Evolutionary conservation across 2,797 vertebrate genomes (phyloP).

Genomic region (Sus cebifrons): DNA sequence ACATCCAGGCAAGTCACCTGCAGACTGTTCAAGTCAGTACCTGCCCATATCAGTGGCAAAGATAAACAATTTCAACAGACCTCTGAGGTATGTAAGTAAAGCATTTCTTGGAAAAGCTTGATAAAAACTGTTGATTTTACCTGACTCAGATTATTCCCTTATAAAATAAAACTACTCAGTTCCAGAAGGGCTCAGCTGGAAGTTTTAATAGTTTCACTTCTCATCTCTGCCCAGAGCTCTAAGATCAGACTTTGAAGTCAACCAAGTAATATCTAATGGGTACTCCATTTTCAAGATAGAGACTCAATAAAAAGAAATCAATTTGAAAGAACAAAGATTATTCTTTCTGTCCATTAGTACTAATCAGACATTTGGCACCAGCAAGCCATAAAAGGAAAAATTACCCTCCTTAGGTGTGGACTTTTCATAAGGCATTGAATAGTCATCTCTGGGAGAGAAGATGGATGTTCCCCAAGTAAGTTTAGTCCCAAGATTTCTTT

Average conservation of each 20-base stretch:
- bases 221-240: slow-evolving; percentile 7
- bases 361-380: slow-evolving; percentile 14
- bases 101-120: slow-evolving; percentile 18
- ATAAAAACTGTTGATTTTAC: slow-evolving; percentile 7
- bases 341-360: background rate
- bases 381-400: slow-evolving; percentile 27
- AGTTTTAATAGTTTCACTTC: background rate
- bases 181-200: background rate
- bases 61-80: slow-evolving; percentile 58
- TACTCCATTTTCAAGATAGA: slow-evolving; percentile 12
- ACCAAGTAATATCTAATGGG: background rate
- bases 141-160: slow-evolving; percentile 28
- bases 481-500: slow-evolving; percentile 58
- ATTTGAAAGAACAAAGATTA: slow-evolving; percentile 35
- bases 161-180: background rate
- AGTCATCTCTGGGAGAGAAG: slow-evolving; percentile 22
- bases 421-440: slow-evolving; percentile 22
- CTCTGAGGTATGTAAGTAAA: slow-evolving; percentile 1
- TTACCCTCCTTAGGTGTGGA: background rate
- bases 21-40: background rate
- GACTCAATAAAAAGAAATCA: slow-evolving; percentile 17
- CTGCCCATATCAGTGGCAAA: slow-evolving; percentile 39
- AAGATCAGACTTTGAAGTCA: slow-evolving; percentile 63
- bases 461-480: slow-evolving; percentile 46
- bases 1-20: background rate